Evolutionary conservation across 1,140 invertebrate genomes (phyloP).

Genomic region (Drosophila nigromelanica): DNA sequence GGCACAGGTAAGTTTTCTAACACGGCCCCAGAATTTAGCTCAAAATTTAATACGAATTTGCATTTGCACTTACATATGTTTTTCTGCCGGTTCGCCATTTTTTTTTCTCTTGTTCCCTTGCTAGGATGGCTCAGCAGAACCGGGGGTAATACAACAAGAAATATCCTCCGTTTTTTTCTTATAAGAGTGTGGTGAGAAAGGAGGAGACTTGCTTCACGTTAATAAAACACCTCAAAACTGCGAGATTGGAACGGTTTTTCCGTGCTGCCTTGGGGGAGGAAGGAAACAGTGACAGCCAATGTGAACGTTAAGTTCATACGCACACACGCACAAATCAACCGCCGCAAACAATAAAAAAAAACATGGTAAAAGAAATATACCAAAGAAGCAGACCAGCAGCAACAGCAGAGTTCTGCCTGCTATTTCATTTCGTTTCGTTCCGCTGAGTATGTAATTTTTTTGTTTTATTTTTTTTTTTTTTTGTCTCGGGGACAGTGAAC

Average conservation of each 20-base stretch:
- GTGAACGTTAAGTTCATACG: background rate
- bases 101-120: background rate
- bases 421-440: conserved; percentile 74
- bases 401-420: conserved; percentile 47
- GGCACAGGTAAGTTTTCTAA: conserved; percentile 30
- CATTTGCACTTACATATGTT: background rate
- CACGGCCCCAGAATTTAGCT: conserved; percentile 48
- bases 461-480: conserved; percentile 37
- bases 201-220: background rate
- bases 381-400: conserved; percentile 41
- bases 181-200: background rate
- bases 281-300: conserved; percentile 5
- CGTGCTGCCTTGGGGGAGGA: background rate
- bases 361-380: conserved; percentile 32
- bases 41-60: conserved; percentile 27
- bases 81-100: conserved; percentile 10
- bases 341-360: conserved; percentile 43
- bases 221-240: conserved; percentile 7
- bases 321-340: conserved; percentile 16
- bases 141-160: conserved; percentile 20
- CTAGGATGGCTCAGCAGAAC: background rate
- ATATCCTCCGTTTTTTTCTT: background rate
- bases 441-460: conserved; percentile 53
- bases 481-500: conserved; percentile 66
- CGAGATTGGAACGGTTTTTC: conserved; percentile 13